phyloP scores from a whole-genome alignment of 2,888 invertebrate species.

The Drosophila mulleri region DNA sequence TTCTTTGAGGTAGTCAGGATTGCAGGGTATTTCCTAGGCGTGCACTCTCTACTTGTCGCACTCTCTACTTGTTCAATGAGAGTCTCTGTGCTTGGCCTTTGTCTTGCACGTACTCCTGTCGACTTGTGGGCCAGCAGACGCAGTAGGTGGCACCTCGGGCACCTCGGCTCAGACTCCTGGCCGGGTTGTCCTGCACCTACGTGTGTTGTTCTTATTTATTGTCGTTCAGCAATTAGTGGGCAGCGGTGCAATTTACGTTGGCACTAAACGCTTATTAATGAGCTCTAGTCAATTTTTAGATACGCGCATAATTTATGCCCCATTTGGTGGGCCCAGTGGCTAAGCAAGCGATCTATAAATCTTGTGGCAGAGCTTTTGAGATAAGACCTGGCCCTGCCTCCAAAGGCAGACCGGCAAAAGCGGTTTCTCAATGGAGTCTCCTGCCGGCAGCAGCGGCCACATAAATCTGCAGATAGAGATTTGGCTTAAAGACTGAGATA shows the following conservation, averaged over 20 bases:
- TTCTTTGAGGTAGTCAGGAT: too few relatives aligned
- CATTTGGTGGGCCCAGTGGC: slow-evolving; percentile 1
- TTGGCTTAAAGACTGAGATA: slow-evolving; percentile 11
- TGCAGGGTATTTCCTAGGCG: neutral
- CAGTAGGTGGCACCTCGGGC: slow-evolving; percentile 50
- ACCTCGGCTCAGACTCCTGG: slow-evolving; percentile 13
- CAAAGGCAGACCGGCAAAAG: neutral
- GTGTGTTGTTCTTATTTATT: slow-evolving; percentile 40
- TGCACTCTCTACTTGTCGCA: neutral
- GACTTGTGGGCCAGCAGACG: slow-evolving; percentile 17
- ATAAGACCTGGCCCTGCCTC: slow-evolving; percentile 27
- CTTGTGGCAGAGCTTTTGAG: slow-evolving; percentile 51
- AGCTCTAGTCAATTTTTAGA: slow-evolving; percentile 54
- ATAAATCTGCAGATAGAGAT: slow-evolving; percentile 6
- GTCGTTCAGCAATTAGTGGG: slow-evolving; percentile 58
- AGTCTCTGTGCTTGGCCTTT: slow-evolving; percentile 12
- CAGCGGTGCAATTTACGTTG: slow-evolving; percentile 39
- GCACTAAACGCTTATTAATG: slow-evolving; percentile 76
- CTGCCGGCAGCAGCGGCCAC: neutral
- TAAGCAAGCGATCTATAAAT: slow-evolving; percentile 65
- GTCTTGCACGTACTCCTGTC: slow-evolving; percentile 27
- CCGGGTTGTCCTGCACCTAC: slow-evolving; percentile 42
- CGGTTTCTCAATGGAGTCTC: neutral
- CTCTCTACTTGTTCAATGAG: slow-evolving; percentile 17
- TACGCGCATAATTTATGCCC: slow-evolving; percentile 51